Conservation (phyloP, 2,888 invertebrate genomes). For the Cecidostiba fungosa region DNA sequence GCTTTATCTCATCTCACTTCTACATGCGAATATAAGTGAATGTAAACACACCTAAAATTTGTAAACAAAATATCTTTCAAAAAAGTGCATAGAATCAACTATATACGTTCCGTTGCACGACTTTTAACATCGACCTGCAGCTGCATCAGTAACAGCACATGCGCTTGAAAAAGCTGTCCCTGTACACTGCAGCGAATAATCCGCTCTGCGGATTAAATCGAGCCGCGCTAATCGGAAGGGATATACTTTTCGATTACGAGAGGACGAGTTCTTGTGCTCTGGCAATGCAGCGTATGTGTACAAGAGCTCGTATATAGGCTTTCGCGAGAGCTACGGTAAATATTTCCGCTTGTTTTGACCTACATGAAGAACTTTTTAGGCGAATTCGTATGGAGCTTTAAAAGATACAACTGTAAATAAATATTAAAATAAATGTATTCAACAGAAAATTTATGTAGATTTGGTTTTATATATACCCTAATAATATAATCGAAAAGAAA, state of each 20-base stretch:
- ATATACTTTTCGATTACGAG: constrained; percentile 13
- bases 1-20: too few relatives aligned
- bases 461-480: neutral
- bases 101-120: too few relatives aligned
- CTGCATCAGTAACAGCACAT: too few relatives aligned
- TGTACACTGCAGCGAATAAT: constrained; percentile 7
- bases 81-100: too few relatives aligned
- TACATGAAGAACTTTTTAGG: neutral
- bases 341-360: neutral
- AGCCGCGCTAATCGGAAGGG: neutral
- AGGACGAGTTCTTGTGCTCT: constrained; percentile 3
- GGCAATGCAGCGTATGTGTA: neutral
- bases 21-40: too few relatives aligned
- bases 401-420: too few relatives aligned
- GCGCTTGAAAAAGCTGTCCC: neutral
- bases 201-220: constrained; percentile 1
- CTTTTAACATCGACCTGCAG: too few relatives aligned
- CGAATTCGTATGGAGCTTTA: neutral
- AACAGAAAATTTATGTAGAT: too few relatives aligned
- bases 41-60: too few relatives aligned
- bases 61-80: too few relatives aligned
- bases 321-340: neutral
- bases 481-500: neutral
- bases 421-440: too few relatives aligned
- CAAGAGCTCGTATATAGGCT: neutral